Percentiles rank a stretch among this genome's conserved stretches.
Conservation (phyloP, 2,888 invertebrate species). For the Iselma pallidipennis region DNA sequence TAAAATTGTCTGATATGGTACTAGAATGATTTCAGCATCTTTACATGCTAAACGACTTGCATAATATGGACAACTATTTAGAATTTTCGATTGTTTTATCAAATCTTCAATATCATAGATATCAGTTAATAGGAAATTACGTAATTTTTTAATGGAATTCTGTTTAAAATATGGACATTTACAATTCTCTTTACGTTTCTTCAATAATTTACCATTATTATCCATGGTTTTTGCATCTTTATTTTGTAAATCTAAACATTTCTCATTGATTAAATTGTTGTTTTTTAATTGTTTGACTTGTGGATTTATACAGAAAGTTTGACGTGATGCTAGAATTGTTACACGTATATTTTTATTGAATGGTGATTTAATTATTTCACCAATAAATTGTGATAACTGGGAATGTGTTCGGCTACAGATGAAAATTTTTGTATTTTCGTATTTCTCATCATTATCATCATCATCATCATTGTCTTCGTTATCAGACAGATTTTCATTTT, state of each 20-base stretch:
- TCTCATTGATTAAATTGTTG: constrained; percentile 85
- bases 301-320: constrained; percentile 88
- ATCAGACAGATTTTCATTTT: constrained; percentile 43
- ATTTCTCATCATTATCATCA: constrained; percentile 54
- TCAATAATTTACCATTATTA: constrained; percentile 65
- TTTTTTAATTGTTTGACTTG: constrained; percentile 74
- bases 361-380: constrained; percentile 84
- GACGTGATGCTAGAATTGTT: constrained; percentile 86
- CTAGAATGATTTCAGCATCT: constrained; percentile 80
- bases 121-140: constrained; percentile 67
- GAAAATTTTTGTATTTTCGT: constrained; percentile 65
- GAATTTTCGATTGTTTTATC: constrained; percentile 66
- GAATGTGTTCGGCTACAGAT: constrained; percentile 98
- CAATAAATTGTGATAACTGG: constrained; percentile 92
- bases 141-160: constrained; percentile 64
- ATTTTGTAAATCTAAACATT: constrained; percentile 82
- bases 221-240: constrained; percentile 59
- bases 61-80: constrained; percentile 93
- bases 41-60: constrained; percentile 79
- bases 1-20: constrained; percentile 79
- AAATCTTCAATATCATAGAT: constrained; percentile 90
- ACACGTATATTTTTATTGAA: constrained; percentile 73
- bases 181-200: constrained; percentile 63
- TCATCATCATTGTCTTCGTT: constrained; percentile 45
- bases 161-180: constrained; percentile 74